These are phyloP conservation scores for Hyposoter dolosus DNA, from an alignment of 2,888 invertebrate species.

Conservation along the genomic window DNA sequence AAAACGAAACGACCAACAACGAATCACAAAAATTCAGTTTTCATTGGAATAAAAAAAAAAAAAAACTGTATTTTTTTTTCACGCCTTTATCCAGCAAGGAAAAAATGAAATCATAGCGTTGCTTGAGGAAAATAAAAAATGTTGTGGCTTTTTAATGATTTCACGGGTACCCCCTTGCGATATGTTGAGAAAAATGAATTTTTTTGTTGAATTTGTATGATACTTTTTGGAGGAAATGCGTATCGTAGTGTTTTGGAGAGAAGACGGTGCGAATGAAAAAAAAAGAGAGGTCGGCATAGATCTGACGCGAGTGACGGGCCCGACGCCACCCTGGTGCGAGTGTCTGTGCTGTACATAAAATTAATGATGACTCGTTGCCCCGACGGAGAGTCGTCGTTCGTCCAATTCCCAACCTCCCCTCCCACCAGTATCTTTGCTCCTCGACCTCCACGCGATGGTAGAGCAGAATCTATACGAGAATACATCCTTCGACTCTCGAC, in stretches of 20 bases:
- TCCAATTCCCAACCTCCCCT: conserved; percentile 62
- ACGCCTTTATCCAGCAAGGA: background rate
- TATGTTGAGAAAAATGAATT: background rate
- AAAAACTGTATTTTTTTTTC: too few species aligned
- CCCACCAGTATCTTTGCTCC: conserved; percentile 46
- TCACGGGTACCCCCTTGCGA: background rate
- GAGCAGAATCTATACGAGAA: conserved; percentile 35
- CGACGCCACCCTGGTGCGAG: conserved; percentile 64
- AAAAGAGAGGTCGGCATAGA: conserved; percentile 82
- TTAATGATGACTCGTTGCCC: conserved; percentile 81
- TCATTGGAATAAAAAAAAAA: background rate
- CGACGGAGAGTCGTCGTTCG: conserved; percentile 63
- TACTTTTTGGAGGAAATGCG: conserved; percentile 46
- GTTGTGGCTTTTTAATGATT: background rate
- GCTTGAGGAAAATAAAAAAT: background rate
- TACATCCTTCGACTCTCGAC: conserved; percentile 33
- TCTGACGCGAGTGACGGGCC: conserved; percentile 81
- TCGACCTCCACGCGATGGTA: conserved; percentile 54
- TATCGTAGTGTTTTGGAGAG: conserved; percentile 45
- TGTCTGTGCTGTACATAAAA: conserved; percentile 76
- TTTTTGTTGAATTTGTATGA: background rate
- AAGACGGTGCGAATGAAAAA: conserved; percentile 63
- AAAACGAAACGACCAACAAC: too few species aligned
- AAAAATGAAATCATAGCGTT: background rate
- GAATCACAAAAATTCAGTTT: background rate